Conservation (phyloP, 1,140 invertebrate species). For the Conus betulinus region DNA sequence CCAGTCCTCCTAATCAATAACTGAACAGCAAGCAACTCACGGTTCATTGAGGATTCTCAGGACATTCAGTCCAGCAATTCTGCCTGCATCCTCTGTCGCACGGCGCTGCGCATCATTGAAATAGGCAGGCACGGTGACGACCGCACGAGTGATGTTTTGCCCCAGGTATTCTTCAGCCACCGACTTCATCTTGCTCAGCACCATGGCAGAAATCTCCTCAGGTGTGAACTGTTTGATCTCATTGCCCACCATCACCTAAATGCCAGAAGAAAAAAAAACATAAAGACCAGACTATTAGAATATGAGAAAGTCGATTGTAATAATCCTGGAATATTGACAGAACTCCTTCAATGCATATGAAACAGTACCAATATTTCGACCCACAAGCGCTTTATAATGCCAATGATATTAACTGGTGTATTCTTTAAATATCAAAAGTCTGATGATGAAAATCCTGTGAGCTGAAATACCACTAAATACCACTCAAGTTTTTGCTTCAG, state of each 20-base stretch:
- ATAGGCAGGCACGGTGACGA: constrained; percentile 98
- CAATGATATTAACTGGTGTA: too few relatives aligned
- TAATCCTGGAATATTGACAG: too few relatives aligned
- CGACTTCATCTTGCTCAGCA: constrained; percentile 98
- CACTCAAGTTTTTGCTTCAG: too few relatives aligned
- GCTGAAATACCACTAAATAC: too few relatives aligned
- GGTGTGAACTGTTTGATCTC: constrained; percentile 92
- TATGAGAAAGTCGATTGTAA: too few relatives aligned
- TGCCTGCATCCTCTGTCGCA: constrained; percentile 90
- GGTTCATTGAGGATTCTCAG: constrained; percentile 99
- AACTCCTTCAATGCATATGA: too few relatives aligned
- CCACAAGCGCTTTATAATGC: too few relatives aligned
- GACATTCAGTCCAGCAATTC: constrained; percentile 92
- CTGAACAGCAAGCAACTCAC: constrained; percentile 59
- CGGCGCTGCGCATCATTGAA: constrained; percentile 99
- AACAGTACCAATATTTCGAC: too few relatives aligned
- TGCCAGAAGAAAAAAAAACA: not conserved
- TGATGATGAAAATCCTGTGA: too few relatives aligned
- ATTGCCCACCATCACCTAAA: constrained; percentile 79
- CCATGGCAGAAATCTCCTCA: constrained; percentile 99
- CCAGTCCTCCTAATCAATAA: not conserved
- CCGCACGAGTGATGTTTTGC: constrained; percentile 95
- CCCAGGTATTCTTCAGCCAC: constrained; percentile 97
- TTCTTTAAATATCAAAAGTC: too few relatives aligned
- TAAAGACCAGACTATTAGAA: too few relatives aligned